Conservation (phyloP, 2,888 invertebrate genomes). For the Orthonychiurus folsomi region DNA sequence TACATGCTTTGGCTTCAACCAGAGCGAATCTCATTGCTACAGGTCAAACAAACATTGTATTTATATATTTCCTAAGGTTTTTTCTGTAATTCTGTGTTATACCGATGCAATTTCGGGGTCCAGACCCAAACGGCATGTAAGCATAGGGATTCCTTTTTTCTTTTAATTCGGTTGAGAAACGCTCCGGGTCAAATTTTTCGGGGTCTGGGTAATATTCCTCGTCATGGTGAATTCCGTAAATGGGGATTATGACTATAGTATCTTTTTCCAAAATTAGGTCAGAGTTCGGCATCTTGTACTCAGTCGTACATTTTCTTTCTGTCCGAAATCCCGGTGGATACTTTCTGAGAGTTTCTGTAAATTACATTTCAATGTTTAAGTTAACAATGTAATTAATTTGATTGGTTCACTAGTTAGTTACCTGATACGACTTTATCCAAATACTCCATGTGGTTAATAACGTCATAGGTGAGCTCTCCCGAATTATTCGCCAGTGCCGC, state of each 20-base stretch:
- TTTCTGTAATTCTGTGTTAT: too few species aligned
- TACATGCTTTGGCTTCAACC: conserved; percentile 48
- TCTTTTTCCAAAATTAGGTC: conserved; percentile 12
- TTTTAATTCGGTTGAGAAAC: background rate
- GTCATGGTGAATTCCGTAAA: conserved; percentile 14
- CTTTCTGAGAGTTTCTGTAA: too few species aligned
- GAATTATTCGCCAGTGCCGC: background rate
- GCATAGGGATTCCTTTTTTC: conserved; percentile 7
- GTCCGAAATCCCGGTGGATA: conserved; percentile 13
- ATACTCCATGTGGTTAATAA: conserved; percentile 25
- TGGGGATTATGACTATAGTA: conserved; percentile 8
- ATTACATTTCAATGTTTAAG: too few species aligned
- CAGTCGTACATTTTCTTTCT: conserved; percentile 10
- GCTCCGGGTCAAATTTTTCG: too few species aligned
- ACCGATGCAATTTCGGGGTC: conserved; percentile 5
- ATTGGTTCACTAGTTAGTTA: too few species aligned
- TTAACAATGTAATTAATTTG: too few species aligned
- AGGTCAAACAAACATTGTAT: too few species aligned
- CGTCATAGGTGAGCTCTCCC: conserved; percentile 29
- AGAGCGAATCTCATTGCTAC: conserved; percentile 50
- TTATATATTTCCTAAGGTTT: too few species aligned
- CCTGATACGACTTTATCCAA: conserved; percentile 32
- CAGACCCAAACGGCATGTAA: conserved; percentile 8
- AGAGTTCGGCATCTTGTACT: conserved; percentile 17
- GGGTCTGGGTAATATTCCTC: conserved; percentile 4